These are phyloP conservation scores for Sarcophaga subvicina DNA, from an alignment of 2,888 invertebrate species.

Conservation along the genomic window DNA sequence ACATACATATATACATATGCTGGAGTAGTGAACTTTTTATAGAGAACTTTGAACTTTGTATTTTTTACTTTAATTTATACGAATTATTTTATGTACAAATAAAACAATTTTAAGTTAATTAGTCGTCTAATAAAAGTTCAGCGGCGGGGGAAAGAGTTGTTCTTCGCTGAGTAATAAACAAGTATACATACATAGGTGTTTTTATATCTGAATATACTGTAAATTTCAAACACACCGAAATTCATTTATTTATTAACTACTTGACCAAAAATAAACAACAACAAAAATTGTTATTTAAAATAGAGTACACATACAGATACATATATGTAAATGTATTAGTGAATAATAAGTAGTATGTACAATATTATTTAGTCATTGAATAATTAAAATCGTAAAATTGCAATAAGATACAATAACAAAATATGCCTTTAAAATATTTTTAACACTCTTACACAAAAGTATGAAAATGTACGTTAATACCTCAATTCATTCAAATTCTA, in stretches of 20 bases:
- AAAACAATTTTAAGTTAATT: not conserved
- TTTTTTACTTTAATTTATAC: no score
- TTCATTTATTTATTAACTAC: not conserved
- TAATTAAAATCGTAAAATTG: conserved; percentile 43
- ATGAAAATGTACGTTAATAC: not conserved
- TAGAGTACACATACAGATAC: not conserved
- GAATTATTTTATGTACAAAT: no score
- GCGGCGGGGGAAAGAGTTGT: not conserved
- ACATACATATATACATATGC: no score
- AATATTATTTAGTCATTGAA: conserved; percentile 38
- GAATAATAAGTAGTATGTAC: conserved; percentile 30
- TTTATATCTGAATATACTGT: not conserved
- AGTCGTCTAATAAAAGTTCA: not conserved
- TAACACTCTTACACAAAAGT: not conserved
- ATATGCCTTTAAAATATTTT: not conserved
- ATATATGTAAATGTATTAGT: not conserved
- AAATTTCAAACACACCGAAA: no score
- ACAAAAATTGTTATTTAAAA: not conserved
- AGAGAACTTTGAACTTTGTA: no score
- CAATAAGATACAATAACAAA: conserved; percentile 40
- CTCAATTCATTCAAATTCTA: not conserved
- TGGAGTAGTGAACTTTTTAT: no score
- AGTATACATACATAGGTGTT: not conserved
- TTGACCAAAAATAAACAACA: not conserved
- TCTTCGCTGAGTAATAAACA: not conserved